Base-by-base conservation (phyloP, 2,113 vertebrate genomes). In the Peromyscus californicus region DNA sequence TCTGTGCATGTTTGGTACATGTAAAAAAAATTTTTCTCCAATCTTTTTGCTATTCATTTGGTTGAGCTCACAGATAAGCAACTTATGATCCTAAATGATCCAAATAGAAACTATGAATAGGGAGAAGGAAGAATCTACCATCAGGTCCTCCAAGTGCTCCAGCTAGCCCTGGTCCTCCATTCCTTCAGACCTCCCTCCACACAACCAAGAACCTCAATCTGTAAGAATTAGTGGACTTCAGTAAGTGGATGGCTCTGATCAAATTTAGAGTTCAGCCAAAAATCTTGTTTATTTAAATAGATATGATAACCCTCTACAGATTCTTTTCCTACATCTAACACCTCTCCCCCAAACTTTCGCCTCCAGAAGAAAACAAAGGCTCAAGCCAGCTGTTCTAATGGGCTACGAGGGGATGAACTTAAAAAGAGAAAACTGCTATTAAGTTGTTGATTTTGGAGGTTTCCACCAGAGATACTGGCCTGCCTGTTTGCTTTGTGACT, bases 281-380 rank as follows among this genome's bases (percentile, higher is more conserved):
- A 54, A 42, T 45, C 7, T 51, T 15, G 36, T 2, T 17, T 31
- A 61, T 21, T 88, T 33, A 48, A 11, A 39, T 78, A n/a, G 15
- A 1, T 36, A 24, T 11, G 59, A 85, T n/a, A 24, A n/a, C 22
- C 63, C 3, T 0, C 17, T 31, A 11, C 2, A 63, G n/a, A 24
- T 51, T 19, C n/a, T 57, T 67, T 59, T 61, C 45, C 69, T 48
- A 12, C 31, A n/a, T 92, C 54, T 79, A 31, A 63, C 22, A 26
- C 80, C 22, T 12, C 17, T 29, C 19, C 17, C 29, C 21, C 12
- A n/a, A 57, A 29, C 39, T 82, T 93, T 48, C 54, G 22, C 57
- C 22, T 93, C 90, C 39, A 65, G 74, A 96, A 85, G 82, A 94
- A 93, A 96, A 78, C 13, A 17, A 88, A 82, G 48, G 1, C 31